Base-by-base conservation (phyloP, 2,797 vertebrate genomes). In the Neosalanx taihuensis region DNA sequence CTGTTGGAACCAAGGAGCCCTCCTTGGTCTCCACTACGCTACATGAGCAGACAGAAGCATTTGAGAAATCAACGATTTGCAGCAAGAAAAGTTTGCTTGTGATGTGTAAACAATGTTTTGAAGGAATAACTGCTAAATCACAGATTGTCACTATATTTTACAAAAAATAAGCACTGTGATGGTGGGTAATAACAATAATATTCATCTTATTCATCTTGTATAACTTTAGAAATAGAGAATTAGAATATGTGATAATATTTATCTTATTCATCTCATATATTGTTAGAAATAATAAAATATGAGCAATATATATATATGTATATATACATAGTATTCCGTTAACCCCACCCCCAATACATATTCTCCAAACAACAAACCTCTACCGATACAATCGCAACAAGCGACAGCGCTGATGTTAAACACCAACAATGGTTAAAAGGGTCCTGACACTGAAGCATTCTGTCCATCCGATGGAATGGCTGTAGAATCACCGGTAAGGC, bases 291-390 rank as follows among this genome's bases (percentile, higher is more conserved):
- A 29, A 18, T 72, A 70, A 68, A 67, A 74, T 53, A 71, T 30
- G 26, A 67, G 26, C 30, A 26, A 67, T 51, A 67, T 67, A 67
- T 67, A 67, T 29, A n/a, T 51, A 51, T 29, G 3, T 15, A 51
- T 30, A 29, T 53, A 31, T 9, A 53, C 58, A 23, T 69, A 83
- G 73, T 80, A 76, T 83, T 75, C 74, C 67, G 70, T 75, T 62
- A 63, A 81, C 51, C 33, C 65, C 73, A 72, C 71, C 7, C 46
- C 46, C 74, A 18, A 72, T 63, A 23, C 67, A 49, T 41, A 57
- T 57, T 57, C 56, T n/a, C 56, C 12, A 57, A n/a, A 57, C 56
- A 57, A 57, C n/a, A n/a, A n/a, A 6, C 56, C 56, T 57, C 17
- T 3, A n/a, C 18, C 18, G 20, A n/a, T 23, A n/a, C 17, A 57